Evolutionary conservation across 2,888 invertebrate genomes (phyloP).

Genomic region (Cryptocephalus primarius): DNA sequence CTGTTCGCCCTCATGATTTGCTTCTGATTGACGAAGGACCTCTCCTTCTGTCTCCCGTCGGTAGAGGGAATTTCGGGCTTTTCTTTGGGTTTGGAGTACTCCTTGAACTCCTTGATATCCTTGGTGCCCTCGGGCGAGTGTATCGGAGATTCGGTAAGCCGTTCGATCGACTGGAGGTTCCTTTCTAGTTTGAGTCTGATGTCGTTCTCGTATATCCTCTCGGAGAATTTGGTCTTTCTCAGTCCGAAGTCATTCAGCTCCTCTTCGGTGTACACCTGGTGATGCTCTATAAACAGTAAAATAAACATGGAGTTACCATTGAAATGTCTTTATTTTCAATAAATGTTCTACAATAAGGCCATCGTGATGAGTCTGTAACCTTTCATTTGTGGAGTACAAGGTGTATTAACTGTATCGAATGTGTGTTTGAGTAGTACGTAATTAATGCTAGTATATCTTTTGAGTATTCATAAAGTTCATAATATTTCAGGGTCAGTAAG

Average conservation of each 20-base stretch:
- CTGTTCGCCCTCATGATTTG: slow-evolving; percentile 32
- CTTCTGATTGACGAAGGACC: slow-evolving; percentile 12
- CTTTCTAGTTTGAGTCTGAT: slow-evolving; percentile 30
- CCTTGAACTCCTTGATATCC: not conserved
- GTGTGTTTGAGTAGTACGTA: too few relatives aligned
- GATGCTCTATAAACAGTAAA: slow-evolving; percentile 47
- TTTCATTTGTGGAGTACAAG: too few relatives aligned
- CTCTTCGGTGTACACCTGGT: slow-evolving; percentile 46
- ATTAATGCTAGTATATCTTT: too few relatives aligned
- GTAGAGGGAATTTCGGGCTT: not conserved
- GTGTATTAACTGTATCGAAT: too few relatives aligned
- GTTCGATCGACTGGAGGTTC: slow-evolving; percentile 11
- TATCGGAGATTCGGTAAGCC: slow-evolving; percentile 13
- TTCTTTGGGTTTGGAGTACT: slow-evolving; percentile 1
- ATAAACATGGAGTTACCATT: not conserved
- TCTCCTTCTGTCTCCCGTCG: slow-evolving; percentile 6
- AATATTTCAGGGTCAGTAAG: too few relatives aligned
- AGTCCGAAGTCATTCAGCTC: slow-evolving; percentile 59
- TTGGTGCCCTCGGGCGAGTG: slow-evolving; percentile 6
- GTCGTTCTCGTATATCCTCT: slow-evolving; percentile 45
- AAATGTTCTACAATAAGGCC: too few relatives aligned
- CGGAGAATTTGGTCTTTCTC: slow-evolving; percentile 57
- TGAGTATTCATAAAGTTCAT: too few relatives aligned
- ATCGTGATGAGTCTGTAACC: too few relatives aligned
- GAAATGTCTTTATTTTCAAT: too few relatives aligned